These are phyloP conservation scores for Brachypteracias leptosomus DNA, from an alignment of 2,113 vertebrate species.

Conservation along the genomic window DNA sequence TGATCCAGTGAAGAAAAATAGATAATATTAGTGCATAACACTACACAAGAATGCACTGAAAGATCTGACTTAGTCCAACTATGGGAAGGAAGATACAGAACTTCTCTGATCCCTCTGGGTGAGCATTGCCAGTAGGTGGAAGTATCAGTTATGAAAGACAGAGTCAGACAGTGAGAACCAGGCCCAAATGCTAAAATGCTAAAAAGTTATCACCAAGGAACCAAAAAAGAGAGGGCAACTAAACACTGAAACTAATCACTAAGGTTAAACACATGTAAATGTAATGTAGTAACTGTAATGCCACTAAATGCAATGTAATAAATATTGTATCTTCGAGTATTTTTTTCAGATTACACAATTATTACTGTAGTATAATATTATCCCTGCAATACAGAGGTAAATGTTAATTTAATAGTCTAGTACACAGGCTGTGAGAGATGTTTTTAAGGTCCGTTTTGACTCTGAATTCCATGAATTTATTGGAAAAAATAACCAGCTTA, in stretches of 20 bases:
- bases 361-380: not conserved
- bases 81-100: not conserved
- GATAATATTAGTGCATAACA: fast-evolving
- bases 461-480: not conserved
- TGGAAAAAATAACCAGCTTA: not conserved
- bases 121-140: not conserved
- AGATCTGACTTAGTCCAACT: no score
- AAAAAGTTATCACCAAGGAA: not conserved
- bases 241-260: not conserved
- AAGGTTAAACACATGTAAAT: not conserved
- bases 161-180: not conserved
- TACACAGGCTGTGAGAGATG: fast-evolving
- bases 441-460: not conserved
- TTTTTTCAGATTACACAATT: not conserved
- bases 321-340: not conserved
- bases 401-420: not conserved
- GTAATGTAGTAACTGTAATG: not conserved
- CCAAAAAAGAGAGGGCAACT: not conserved
- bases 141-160: not conserved
- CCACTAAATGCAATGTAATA: not conserved
- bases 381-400: not conserved
- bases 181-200: not conserved
- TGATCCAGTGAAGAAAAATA: not conserved
- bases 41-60: not conserved
- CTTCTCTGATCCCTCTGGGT: no score